Base-by-base conservation (phyloP, 2,888 invertebrate species). In the Lepeophtheirus nordmannii region DNA sequence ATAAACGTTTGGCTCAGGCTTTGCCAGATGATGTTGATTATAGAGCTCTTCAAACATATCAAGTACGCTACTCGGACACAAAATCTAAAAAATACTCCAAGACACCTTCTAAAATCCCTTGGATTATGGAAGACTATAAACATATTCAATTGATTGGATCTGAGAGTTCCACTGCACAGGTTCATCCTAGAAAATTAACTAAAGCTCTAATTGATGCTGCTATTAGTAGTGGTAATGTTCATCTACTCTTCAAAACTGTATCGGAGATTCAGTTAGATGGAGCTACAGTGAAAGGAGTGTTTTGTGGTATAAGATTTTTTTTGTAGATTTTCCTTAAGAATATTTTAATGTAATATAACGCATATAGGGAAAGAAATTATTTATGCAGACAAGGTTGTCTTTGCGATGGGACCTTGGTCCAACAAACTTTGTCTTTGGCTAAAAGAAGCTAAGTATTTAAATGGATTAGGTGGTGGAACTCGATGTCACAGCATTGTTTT, bases 361-460 rank as follows among this genome's bases (percentile, higher is more conserved):
- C 7, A 30, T 58, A 20, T 7, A 30, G 39, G 23, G 1, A 40
- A 17, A n/a, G n/a, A 17, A 7, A 12, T 14, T 41, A 14, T 66
- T 17, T n/a, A 5, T 9, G 60, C 23, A 17, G 66, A 66, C 20
- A 30, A n/a, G 14, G 66, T 61, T 38, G 46, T 66, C 2, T 38
- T 66, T 20, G 3, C 66, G 11, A 66, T 66, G 66, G 66, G 66
- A 17, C 53, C 66, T 14, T 66, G 66, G 66, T 58, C 66, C 17
- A 40, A 40, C 12, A 14, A 23, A 10, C 38, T 22, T n/a, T 10
- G 14, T 14, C 10, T 12, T 10, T 66, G 40, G 59, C 39, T 66
- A n/a, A 39, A 22, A 1, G 10, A 41, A 14, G 20, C 66, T n/a
- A 60, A 38, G 53, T 46, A 46, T 17, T 17, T 46, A 7, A 66